phyloP scores from a whole-genome alignment of 2,888 invertebrate species.

The Pheosia gnoma region DNA sequence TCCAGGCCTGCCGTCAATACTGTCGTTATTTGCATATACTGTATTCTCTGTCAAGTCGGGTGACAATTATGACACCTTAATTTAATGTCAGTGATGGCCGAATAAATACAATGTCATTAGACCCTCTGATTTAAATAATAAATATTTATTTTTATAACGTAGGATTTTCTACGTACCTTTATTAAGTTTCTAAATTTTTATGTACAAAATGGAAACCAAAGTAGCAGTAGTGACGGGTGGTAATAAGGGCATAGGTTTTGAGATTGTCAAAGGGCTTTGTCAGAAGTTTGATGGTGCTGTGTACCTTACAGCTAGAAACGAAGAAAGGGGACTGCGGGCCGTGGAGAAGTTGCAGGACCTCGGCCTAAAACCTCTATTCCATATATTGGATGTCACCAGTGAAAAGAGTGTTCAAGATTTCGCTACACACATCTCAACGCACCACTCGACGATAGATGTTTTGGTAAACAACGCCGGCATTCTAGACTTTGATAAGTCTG shows the following conservation, averaged over 20 bases:
- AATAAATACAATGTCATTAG: slow-evolving; percentile 47
- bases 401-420: slow-evolving; percentile 85
- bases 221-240: slow-evolving; percentile 79
- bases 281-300: slow-evolving; percentile 88
- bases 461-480: slow-evolving; percentile 92
- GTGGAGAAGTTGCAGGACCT: slow-evolving; percentile 84
- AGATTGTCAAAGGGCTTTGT: slow-evolving; percentile 84
- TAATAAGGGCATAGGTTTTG: slow-evolving; percentile 78
- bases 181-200: slow-evolving; percentile 57
- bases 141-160: slow-evolving; percentile 65
- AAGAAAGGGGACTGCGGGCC: slow-evolving; percentile 84
- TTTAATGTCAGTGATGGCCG: slow-evolving; percentile 43
- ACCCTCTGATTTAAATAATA: slow-evolving; percentile 37
- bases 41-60: too few relatives aligned
- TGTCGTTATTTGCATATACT: too few relatives aligned
- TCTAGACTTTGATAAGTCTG: slow-evolving; percentile 86
- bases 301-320: slow-evolving; percentile 88
- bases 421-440: slow-evolving; percentile 82
- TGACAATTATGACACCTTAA: too few relatives aligned
- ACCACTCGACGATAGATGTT: slow-evolving; percentile 88
- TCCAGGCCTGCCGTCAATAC: too few relatives aligned
- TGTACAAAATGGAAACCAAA: slow-evolving; percentile 81
- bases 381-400: slow-evolving; percentile 88
- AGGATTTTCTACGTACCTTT: slow-evolving; percentile 60
- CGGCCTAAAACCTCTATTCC: slow-evolving; percentile 85